Evolutionary conservation across 2,113 vertebrate genomes (phyloP), one percentile per base, ranked within the genome.

Genomic region (Sorex araneus): DNA sequence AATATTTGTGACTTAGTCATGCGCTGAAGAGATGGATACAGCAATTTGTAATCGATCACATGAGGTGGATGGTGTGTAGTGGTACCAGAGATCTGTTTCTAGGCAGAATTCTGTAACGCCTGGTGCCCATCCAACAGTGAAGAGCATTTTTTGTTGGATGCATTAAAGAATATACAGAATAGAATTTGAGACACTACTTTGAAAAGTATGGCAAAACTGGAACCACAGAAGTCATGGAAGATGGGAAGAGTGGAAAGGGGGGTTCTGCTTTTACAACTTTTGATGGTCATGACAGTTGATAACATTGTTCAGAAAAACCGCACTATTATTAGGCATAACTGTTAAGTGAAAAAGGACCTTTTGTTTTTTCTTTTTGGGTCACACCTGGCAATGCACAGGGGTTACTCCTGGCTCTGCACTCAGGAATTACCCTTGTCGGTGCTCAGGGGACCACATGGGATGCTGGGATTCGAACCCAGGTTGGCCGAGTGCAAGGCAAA

Each of bases 291-390:
- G 99, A 99, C 95, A 86, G 99, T 99, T 94, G 99, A 99, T 97
- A 99, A 99, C 98, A 99, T 99, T 95, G 99, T 4, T 97, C 99
- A 99, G 96, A 99, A 99, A 98, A 99, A 99, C 81, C 99, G 99
- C 97, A 99, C 99, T 94, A 99, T 99, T 97, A 99, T 99, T 97
- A 98, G 98, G 71, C 99, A 99, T 97, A 99, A 99, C 95, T 99
- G 99, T 97, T 99, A 99, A 98, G 99, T 99, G 96, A 99, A 99
- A 97, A 99, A 99, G 98, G 99, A 99, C 0, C 99, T 99, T 90
- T 99, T 99, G n/a, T n/a, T n/a, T n/a, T n/a, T n/a, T n/a, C n/a
- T n/a, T n/a, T n/a, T n/a, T n/a, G n/a, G n/a, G n/a, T n/a, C n/a
- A n/a, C n/a, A n/a, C n/a, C n/a, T n/a, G n/a, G n/a, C n/a, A n/a